Percentiles rank a stretch among this genome's conserved stretches.
These are phyloP conservation scores for Steatocranus sp. DNA, from an alignment of 2,797 vertebrate genomes.

Conservation along the genomic window DNA sequence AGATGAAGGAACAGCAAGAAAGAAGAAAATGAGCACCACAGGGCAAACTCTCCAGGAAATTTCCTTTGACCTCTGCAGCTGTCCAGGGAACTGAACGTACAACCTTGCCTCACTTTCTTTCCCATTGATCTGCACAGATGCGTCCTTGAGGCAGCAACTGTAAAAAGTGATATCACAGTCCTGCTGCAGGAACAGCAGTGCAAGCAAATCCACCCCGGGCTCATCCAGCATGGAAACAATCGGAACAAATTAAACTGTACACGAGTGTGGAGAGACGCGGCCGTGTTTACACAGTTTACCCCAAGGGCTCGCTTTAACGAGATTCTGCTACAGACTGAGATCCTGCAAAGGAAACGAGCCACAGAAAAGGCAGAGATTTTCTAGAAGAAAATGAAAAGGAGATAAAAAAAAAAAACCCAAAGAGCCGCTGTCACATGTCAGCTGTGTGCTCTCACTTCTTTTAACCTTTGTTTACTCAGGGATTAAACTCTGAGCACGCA, in stretches of 20 bases:
- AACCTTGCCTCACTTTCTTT: background rate
- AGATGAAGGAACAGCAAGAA: rapidly evolving
- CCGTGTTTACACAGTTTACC: background rate
- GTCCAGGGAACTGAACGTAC: background rate
- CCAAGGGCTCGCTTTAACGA: background rate
- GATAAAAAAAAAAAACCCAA: background rate
- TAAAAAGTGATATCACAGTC: background rate
- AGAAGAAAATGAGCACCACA: too few relatives aligned
- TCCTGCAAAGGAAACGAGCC: background rate
- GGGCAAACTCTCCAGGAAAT: too few relatives aligned
- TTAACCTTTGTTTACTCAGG: background rate
- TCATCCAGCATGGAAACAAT: background rate
- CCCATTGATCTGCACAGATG: background rate
- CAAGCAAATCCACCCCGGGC: background rate
- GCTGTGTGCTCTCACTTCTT: background rate
- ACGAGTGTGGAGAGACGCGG: background rate
- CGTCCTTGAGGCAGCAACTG: background rate
- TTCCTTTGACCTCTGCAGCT: background rate
- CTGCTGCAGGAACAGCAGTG: background rate
- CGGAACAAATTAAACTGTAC: background rate
- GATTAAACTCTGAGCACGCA: background rate
- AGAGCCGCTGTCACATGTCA: background rate
- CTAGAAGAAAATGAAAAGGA: background rate
- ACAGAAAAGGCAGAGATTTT: background rate
- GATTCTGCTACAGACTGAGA: background rate